These are phyloP conservation scores for Pimpla rufipes DNA, from an alignment of 2,888 invertebrate species.

Conservation along the genomic window DNA sequence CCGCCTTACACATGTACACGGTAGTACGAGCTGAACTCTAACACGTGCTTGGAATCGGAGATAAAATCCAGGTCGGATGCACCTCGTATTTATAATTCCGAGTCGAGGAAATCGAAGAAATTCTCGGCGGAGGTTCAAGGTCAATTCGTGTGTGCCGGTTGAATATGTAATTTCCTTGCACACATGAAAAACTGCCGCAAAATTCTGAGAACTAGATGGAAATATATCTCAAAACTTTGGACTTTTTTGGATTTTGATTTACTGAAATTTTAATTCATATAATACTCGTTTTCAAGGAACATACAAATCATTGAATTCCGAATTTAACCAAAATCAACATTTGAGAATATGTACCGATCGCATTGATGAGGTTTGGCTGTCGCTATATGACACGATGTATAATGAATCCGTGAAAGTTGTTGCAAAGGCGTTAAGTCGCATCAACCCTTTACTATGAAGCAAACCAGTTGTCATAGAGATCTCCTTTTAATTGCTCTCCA, in stretches of 20 bases:
- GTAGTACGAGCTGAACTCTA: slow-evolving; percentile 4
- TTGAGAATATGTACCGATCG: not conserved
- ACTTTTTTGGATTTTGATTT: too few species aligned
- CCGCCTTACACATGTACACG: slow-evolving; percentile 14
- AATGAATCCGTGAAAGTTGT: slow-evolving; percentile 44
- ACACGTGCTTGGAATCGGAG: slow-evolving; percentile 50
- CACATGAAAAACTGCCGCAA: not conserved
- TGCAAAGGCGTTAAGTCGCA: not conserved
- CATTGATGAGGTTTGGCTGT: slow-evolving; percentile 1
- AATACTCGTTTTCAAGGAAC: too few species aligned
- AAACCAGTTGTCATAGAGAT: slow-evolving; percentile 34
- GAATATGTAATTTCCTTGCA: slow-evolving; percentile 4
- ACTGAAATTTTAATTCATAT: too few species aligned
- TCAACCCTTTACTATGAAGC: not conserved
- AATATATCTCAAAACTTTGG: not conserved
- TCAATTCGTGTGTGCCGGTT: not conserved
- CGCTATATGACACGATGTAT: slow-evolving; percentile 8
- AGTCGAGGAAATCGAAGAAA: slow-evolving; percentile 53
- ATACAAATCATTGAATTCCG: too few species aligned
- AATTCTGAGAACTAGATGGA: not conserved
- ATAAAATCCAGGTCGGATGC: slow-evolving; percentile 66
- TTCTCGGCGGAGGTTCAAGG: slow-evolving; percentile 54
- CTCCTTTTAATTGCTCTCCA: slow-evolving; percentile 54
- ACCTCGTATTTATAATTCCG: slow-evolving; percentile 55
- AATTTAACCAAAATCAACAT: too few species aligned